phyloP scores from a whole-genome alignment of 2,113 vertebrate species.

The Heterotis niloticus region DNA sequence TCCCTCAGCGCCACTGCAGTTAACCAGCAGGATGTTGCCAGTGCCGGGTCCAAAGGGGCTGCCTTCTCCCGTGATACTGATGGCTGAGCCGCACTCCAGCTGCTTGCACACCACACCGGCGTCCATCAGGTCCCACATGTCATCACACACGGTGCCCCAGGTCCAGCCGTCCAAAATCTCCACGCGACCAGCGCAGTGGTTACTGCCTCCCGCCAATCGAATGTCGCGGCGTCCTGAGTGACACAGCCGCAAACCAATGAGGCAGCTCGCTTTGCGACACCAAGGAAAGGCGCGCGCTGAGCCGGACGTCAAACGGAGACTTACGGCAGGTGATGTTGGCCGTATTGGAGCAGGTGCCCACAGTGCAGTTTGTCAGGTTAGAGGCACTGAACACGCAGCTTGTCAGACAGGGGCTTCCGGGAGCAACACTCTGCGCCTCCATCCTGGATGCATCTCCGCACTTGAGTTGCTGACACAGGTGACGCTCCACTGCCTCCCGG shows the following conservation, averaged over 20 bases:
- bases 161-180: constrained; percentile 49
- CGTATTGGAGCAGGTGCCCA: constrained; percentile 33
- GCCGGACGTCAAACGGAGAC: background rate
- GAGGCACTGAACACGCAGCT: constrained; percentile 40
- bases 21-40: constrained; percentile 55
- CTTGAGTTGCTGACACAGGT: constrained; percentile 42
- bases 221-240: constrained; percentile 42
- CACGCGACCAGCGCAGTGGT: constrained; percentile 60
- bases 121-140: constrained; percentile 57
- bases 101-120: constrained; percentile 57
- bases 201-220: constrained; percentile 41
- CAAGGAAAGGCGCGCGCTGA: background rate
- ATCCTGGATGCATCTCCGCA: constrained; percentile 38
- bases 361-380: constrained; percentile 49
- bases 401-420: constrained; percentile 41
- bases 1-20: constrained; percentile 57
- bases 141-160: constrained; percentile 65
- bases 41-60: constrained; percentile 48
- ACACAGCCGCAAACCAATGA: background rate
- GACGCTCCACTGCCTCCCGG: background rate
- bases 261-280: background rate
- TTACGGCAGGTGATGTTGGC: constrained; percentile 46
- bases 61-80: constrained; percentile 48
- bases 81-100: constrained; percentile 58
- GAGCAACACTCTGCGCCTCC: accelerated